These are phyloP conservation scores for Elmis aenea DNA, from an alignment of 2,888 invertebrate species.

Conservation along the genomic window DNA sequence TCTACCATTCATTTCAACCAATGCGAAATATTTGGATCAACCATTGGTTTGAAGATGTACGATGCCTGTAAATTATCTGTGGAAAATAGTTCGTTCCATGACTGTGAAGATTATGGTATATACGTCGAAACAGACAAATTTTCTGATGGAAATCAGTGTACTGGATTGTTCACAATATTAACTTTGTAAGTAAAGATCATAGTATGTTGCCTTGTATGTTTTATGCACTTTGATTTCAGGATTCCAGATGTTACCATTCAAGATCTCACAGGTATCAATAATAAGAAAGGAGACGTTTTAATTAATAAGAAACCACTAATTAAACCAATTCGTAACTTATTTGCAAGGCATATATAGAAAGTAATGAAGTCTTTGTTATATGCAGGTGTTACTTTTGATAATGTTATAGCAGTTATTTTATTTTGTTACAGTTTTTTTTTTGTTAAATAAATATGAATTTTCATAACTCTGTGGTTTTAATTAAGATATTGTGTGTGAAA, in stretches of 20 bases:
- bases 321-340: conserved; percentile 37
- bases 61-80: conserved; percentile 44
- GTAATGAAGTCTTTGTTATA: too few relatives aligned
- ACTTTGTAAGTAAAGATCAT: conserved; percentile 39
- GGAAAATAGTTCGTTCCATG: conserved; percentile 41
- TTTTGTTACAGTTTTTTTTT: too few relatives aligned
- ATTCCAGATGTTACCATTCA: conserved; percentile 33
- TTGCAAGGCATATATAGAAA: too few relatives aligned
- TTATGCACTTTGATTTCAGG: too few relatives aligned
- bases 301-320: conserved; percentile 35
- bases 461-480: too few relatives aligned
- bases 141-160: too few relatives aligned
- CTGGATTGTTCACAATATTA: conserved; percentile 36
- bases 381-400: too few relatives aligned
- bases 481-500: too few relatives aligned
- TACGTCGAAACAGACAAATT: conserved; percentile 48
- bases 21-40: conserved; percentile 36
- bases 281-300: conserved; percentile 37
- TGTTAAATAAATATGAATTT: too few relatives aligned
- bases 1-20: conserved; percentile 41
- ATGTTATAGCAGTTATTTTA: too few relatives aligned
- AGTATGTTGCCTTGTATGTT: too few relatives aligned
- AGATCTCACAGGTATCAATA: conserved; percentile 33
- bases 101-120: conserved; percentile 51
- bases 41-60: conserved; percentile 44